phyloP scores from a whole-genome alignment of 2,888 invertebrate species.

The Polia nebulosa region DNA sequence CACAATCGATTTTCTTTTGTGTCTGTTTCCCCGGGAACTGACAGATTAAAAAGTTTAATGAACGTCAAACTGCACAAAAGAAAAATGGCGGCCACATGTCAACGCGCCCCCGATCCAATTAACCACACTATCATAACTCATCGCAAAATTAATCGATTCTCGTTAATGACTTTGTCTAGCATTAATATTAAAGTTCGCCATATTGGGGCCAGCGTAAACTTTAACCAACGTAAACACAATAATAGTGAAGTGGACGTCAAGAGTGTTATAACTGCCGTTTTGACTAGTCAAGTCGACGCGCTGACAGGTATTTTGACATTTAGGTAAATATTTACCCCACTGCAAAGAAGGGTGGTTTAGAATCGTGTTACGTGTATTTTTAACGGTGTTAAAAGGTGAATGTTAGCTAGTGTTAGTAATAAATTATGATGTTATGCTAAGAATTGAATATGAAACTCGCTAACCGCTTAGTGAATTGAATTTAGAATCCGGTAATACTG shows the following conservation, averaged over 20 bases:
- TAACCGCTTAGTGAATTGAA: no score
- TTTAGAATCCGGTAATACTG: no score
- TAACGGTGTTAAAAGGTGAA: conserved; percentile 11
- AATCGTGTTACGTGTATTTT: conserved; percentile 23
- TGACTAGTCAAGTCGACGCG: conserved; percentile 35
- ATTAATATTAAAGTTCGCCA: conserved; percentile 58
- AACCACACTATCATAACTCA: conserved; percentile 51
- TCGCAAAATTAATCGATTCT: conserved; percentile 47
- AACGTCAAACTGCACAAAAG: conserved; percentile 15
- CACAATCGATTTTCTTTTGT: no score
- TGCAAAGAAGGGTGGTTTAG: conserved; percentile 8
- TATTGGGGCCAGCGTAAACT: conserved; percentile 47
- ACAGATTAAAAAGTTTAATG: not conserved
- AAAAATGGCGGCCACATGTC: conserved; percentile 27
- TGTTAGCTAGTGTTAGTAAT: conserved; percentile 1
- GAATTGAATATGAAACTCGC: not conserved
- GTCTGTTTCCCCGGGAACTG: no score
- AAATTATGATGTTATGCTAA: conserved; percentile 9
- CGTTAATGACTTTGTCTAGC: conserved; percentile 39
- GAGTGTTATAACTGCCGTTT: conserved; percentile 34
- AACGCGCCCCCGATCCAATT: conserved; percentile 34
- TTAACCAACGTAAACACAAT: conserved; percentile 50
- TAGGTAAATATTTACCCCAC: conserved; percentile 46
- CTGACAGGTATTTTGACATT: conserved; percentile 49
- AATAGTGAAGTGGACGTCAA: conserved; percentile 40